These are phyloP conservation scores for Bombycilla garrulus DNA, from an alignment of 2,113 vertebrate species.

Conservation along the genomic window DNA sequence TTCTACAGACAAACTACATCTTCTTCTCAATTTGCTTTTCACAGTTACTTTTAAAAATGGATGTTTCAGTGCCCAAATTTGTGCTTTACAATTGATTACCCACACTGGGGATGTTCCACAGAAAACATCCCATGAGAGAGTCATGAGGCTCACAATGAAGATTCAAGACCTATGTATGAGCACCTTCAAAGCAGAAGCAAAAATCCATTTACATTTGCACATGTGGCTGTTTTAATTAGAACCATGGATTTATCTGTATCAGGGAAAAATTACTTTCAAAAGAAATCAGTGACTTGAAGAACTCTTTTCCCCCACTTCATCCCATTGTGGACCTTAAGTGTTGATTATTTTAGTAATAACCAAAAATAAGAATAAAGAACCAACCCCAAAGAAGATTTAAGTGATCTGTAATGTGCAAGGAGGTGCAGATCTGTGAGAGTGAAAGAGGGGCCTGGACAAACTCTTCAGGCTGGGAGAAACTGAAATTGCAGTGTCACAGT, in stretches of 20 bases:
- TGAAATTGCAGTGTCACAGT: background rate
- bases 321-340: background rate
- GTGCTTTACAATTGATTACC: background rate
- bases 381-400: background rate
- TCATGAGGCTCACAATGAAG: background rate
- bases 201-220: background rate
- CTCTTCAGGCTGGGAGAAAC: background rate
- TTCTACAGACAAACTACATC: background rate
- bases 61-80: background rate
- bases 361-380: background rate
- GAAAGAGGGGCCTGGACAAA: background rate
- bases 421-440: background rate
- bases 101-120: accelerated
- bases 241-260: background rate
- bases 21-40: background rate
- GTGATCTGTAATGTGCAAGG: background rate
- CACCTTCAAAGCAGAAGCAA: background rate
- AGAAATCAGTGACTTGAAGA: background rate
- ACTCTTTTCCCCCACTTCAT: background rate
- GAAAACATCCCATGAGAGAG: background rate
- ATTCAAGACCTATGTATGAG: background rate
- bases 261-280: background rate
- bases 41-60: background rate
- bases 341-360: background rate
- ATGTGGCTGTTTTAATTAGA: background rate